Conservation (phyloP, 2,113 vertebrate genomes). For the Myxocyprinus asiaticus region DNA sequence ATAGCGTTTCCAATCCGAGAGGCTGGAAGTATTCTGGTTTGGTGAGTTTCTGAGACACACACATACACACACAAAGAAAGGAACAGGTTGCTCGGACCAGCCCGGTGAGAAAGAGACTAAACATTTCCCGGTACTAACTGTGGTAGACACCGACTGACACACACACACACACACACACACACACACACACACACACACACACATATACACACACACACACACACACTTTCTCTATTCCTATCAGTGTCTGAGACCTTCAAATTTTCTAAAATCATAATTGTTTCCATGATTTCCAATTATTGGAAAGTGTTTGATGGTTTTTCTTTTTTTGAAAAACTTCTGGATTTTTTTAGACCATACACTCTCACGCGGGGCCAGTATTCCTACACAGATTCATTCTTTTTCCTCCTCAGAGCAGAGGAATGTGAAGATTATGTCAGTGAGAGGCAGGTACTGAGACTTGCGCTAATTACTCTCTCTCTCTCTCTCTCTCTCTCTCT, state of each 20-base stretch:
- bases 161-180: constrained; percentile 19
- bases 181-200: constrained; percentile 16
- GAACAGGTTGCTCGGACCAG: constrained; percentile 51
- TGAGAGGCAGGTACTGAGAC: constrained; percentile 58
- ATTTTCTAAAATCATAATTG: background rate
- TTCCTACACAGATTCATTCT: constrained; percentile 1
- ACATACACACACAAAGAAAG: constrained; percentile 39
- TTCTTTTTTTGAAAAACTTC: background rate
- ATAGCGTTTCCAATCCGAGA: constrained; percentile 56
- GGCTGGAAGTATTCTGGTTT: constrained; percentile 54
- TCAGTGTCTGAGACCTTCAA: background rate
- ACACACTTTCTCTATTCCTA: background rate
- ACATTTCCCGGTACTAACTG: constrained; percentile 48
- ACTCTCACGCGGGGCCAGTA: background rate
- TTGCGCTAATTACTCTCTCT: constrained; percentile 51
- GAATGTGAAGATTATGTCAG: constrained; percentile 58
- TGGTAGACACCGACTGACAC: constrained; percentile 17
- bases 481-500: constrained; percentile 42
- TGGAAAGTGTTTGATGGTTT: background rate
- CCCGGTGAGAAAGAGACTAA: constrained; percentile 47
- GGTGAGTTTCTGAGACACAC: constrained; percentile 53
- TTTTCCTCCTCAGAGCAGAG: constrained; percentile 33
- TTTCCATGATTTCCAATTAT: background rate
- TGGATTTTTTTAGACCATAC: background rate
- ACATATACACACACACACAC: constrained; percentile 14